Evolutionary conservation across 2,888 invertebrate genomes (phyloP).

Genomic region (Lithophane leautieri): DNA sequence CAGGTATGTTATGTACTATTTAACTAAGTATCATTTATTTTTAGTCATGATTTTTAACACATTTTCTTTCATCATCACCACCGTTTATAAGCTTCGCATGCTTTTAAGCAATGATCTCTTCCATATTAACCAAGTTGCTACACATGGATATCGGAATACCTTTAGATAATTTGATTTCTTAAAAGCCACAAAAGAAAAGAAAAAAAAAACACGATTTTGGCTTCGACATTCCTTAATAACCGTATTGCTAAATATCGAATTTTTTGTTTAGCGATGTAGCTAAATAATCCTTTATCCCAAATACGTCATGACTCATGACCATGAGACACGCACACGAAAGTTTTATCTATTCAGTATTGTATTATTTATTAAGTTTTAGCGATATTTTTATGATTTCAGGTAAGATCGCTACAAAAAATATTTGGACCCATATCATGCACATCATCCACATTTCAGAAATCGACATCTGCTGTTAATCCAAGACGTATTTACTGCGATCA

Average conservation of each 20-base stretch:
- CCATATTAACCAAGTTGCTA: background rate
- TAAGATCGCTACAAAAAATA: constrained; percentile 71
- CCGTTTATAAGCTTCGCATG: background rate
- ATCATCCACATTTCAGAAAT: constrained; percentile 77
- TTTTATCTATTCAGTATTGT: constrained; percentile 44
- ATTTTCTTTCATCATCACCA: background rate
- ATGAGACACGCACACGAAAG: constrained; percentile 47
- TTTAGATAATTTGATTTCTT: background rate
- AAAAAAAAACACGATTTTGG: constrained; percentile 6
- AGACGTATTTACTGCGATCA: constrained; percentile 82
- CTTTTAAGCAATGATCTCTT: background rate
- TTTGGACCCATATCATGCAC: constrained; percentile 81
- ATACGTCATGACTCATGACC: too few species aligned
- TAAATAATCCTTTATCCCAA: constrained; percentile 62
- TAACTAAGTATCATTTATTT: background rate
- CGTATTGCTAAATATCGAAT: constrained; percentile 37
- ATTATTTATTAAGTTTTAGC: constrained; percentile 52
- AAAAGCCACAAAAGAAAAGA: constrained; percentile 5
- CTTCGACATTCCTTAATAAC: constrained; percentile 33
- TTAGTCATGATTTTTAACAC: background rate
- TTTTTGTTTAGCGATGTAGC: constrained; percentile 49
- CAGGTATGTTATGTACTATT: background rate
- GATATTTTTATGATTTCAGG: constrained; percentile 71
- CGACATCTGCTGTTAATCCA: constrained; percentile 87
- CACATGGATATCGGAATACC: background rate